These are phyloP conservation scores for Idaea straminata DNA, from an alignment of 2,888 invertebrate genomes.

Conservation along the genomic window DNA sequence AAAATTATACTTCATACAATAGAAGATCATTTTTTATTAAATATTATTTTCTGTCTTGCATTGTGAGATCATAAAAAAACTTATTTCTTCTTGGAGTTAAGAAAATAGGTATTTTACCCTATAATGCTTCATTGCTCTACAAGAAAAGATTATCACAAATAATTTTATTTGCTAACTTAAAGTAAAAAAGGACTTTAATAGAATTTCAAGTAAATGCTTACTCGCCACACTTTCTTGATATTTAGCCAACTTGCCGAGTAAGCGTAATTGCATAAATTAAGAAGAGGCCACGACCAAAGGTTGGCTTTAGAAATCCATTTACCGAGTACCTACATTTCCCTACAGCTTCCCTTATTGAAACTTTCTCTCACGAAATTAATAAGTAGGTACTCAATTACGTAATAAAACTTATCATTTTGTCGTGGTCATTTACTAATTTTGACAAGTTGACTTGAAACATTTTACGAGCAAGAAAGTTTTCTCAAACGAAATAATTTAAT, in stretches of 20 bases:
- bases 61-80: too few species aligned
- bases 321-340: conserved; percentile 31
- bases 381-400: background rate
- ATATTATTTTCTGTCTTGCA: too few species aligned
- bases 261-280: conserved; percentile 59
- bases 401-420: background rate
- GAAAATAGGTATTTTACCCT: too few species aligned
- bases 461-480: background rate
- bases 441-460: background rate
- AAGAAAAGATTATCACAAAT: background rate
- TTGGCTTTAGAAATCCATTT: conserved; percentile 20
- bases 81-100: too few species aligned
- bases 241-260: conserved; percentile 43
- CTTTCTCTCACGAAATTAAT: conserved; percentile 26
- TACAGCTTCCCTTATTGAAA: conserved; percentile 32
- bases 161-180: background rate
- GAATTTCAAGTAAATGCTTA: conserved; percentile 19
- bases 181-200: conserved; percentile 1
- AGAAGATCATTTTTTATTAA: too few species aligned
- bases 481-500: too few species aligned
- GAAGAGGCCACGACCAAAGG: conserved; percentile 50
- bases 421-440: background rate
- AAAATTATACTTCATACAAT: too few species aligned
- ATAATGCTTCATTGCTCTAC: too few species aligned
- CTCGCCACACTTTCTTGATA: conserved; percentile 43